Evolutionary conservation across 2,797 vertebrate genomes (phyloP), one percentile per base, ranked within the genome.

Genomic region (Avahi laniger): DNA sequence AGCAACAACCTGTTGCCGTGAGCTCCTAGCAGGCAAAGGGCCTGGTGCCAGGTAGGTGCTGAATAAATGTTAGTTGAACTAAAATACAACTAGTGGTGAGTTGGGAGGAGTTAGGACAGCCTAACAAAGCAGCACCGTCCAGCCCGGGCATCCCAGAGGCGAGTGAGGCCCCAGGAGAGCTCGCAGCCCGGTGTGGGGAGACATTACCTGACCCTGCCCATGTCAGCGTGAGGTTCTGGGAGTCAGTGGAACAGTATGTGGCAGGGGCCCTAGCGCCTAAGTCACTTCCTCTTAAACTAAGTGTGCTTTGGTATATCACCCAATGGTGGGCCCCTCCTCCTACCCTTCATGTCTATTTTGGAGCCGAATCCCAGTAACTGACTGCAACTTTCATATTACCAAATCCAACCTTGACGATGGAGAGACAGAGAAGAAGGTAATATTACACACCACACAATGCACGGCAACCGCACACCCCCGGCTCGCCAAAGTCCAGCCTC

Each of bases 51-150:
- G 26, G 38, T 15, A 48, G 61, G 17, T 57, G 76, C 59, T 81
- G 50, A 82, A 87, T 65, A 69, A 86, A 89, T 28, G 28, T 38
- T 48, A 67, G 35, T 17, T 88, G 89, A 54, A 91, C 30, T 33
- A 4, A 76, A 89, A 54, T 30, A 61, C 87, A 59, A 81, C 30
- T 33, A 80, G 15, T 4, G 4, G 30, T 35, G 22, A 46, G 28
- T 3, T 93, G 61, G 17, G 20, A 91, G 50, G n/a, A 54, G 35
- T 22, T 59, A 35, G 52, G 54, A 43, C 7, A 28, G n/a, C 15
- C 84, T 30, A 18, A 33, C 43, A 65, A 79, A 95, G 46, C 50
- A 67, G 88, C 38, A 17, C 17, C 24, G n/a, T 20, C 75, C 41
- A 41, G 61, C 28, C 28, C 59, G 7, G 15, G 46, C 41, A 59